Base-by-base conservation (phyloP, 2,888 invertebrate genomes). In the Nebria brevicollis region DNA sequence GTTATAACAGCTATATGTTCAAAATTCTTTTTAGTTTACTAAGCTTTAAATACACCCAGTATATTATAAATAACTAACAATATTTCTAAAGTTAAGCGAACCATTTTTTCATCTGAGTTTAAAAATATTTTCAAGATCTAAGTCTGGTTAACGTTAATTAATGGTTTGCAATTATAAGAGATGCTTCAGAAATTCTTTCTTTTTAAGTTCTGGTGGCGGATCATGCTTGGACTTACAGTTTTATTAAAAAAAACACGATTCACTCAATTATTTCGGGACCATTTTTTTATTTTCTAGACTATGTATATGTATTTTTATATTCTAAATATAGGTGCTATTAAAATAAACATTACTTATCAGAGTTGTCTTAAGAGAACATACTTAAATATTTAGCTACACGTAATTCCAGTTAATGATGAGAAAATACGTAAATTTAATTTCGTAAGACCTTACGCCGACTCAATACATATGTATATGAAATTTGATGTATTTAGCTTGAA, bases 301-400 rank as follows among this genome's bases (percentile, higher is more conserved):
- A 79, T 74, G 73, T 42, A 41, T 42, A 73, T 43, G 73, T 73
- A 73, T 73, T 34, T 73, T 42, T 73, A 34, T 78, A 66, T 78
- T 73, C 72, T 77, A 54, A 68, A 73, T 65, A 70, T 80, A 80
- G 80, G 80, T 80, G 80, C 80, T 80, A 80, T 78, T 20, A 78
- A 78, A 41, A 54, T 54, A 78, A 72, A 75, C 66, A 80, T 64
- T 11, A 66, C 8, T 34, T 34, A 54, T 54, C 8, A 13, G 54
- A 54, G 54, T 54, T 54, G 54, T 54, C 54, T 43, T 8, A 43
- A 43, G 43, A 8, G 43, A 10, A 13, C 54, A 54, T 54, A 54
- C 54, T 54, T 54, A 54, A 54, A 54, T 54, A 34, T 4, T 34
- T 34, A 34, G 5, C 34, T 34, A 34, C 34, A 34, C 2, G 34